A percentile compares a stretch with the other conserved stretches of the same genome.
These are phyloP conservation scores for Seriola quinqueradiata DNA, from an alignment of 2,113 vertebrate species.

Conservation along the genomic window DNA sequence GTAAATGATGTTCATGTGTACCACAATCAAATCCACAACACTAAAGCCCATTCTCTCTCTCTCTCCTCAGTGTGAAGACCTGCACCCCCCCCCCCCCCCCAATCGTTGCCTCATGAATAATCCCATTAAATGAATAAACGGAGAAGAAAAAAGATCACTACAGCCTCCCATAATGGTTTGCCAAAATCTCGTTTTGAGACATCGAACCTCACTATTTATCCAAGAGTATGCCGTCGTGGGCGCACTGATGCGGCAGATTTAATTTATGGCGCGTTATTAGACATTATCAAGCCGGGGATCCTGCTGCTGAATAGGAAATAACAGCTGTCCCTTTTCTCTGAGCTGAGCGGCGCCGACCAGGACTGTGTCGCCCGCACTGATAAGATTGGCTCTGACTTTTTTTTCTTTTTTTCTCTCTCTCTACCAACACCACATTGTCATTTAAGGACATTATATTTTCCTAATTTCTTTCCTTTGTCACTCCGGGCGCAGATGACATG, in stretches of 20 bases:
- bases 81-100: not conserved
- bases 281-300: slow-evolving; percentile 68
- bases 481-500: slow-evolving; percentile 38
- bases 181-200: slow-evolving; percentile 71
- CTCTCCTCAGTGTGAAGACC: slow-evolving; percentile 7
- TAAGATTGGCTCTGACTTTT: slow-evolving; percentile 41
- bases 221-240: slow-evolving; percentile 30
- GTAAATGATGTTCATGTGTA: not conserved
- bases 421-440: slow-evolving; percentile 42
- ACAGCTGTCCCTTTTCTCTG: slow-evolving; percentile 52
- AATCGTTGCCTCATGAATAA: slow-evolving; percentile 70
- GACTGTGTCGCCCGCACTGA: slow-evolving; percentile 30
- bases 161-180: slow-evolving; percentile 60
- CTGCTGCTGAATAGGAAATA: slow-evolving; percentile 64
- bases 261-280: slow-evolving; percentile 78
- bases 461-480: slow-evolving; percentile 64
- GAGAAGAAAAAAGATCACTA: slow-evolving; percentile 45
- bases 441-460: slow-evolving; percentile 56
- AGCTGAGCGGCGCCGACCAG: slow-evolving; percentile 9
- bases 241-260: slow-evolving; percentile 67
- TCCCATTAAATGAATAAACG: slow-evolving; percentile 75
- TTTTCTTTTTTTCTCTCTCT: not conserved
- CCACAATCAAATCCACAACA: not conserved
- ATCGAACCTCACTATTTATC: slow-evolving; percentile 65
- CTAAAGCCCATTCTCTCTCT: not conserved